Evolutionary conservation across 2,797 vertebrate genomes (phyloP).

Genomic region (Gymnoscopelus braueri): DNA sequence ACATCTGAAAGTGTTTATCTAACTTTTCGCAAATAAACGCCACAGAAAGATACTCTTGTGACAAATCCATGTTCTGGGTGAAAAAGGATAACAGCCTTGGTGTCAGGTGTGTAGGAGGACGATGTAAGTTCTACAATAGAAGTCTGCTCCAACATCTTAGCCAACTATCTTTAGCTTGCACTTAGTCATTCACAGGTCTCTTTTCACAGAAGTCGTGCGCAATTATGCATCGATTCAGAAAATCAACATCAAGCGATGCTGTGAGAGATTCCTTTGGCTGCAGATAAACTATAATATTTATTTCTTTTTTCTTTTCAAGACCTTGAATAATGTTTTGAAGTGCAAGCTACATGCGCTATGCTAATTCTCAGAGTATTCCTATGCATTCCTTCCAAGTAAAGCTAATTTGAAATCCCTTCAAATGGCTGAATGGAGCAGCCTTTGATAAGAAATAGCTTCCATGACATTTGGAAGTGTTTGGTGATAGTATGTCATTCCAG

Average conservation of each 20-base stretch:
- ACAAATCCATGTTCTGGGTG: neutral
- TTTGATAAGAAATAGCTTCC: neutral
- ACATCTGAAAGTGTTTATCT: too few relatives aligned
- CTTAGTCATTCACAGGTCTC: too few relatives aligned
- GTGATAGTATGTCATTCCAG: neutral
- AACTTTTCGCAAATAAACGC: too few relatives aligned
- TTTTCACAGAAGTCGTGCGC: too few relatives aligned
- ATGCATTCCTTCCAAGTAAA: neutral
- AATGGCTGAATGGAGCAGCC: neutral
- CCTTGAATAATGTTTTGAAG: neutral
- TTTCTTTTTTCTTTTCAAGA: neutral
- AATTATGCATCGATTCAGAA: too few relatives aligned
- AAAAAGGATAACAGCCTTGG: neutral
- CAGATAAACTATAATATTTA: too few relatives aligned
- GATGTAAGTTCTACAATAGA: neutral
- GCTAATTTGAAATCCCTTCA: neutral
- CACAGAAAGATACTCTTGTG: too few relatives aligned
- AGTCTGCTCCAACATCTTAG: neutral
- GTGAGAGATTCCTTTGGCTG: too few relatives aligned
- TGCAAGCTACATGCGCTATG: too few relatives aligned
- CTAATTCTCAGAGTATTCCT: neutral
- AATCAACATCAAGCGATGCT: too few relatives aligned
- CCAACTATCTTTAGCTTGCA: neutral
- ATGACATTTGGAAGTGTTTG: neutral
- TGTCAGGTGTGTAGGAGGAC: neutral